Evolutionary conservation across 2,888 invertebrate species (phyloP), one percentile per base, ranked within the genome.

Genomic region (Drosophila suboccidentalis): DNA sequence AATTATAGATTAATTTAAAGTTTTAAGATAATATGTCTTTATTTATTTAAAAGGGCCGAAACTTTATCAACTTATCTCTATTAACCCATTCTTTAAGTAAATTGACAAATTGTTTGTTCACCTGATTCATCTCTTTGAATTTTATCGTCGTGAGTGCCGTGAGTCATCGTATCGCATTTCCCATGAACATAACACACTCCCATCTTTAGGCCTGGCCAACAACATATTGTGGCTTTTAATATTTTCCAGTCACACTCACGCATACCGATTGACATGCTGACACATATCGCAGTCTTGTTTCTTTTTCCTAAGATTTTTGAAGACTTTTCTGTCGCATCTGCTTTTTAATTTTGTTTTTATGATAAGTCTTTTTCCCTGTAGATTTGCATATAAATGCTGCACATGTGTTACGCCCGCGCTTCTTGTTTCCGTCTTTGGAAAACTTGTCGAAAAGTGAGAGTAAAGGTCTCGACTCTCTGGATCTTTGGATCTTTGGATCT

Each of bases 341-440:
- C 65, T 76, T 83, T 83, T 65, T 62, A 62, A 71, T 73, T 69
- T 71, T 44, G 62, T 69, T 78, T 55, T 83, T 84, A 89, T 87
- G 84, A 83, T 72, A 53, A 19, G 50, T 50, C 22, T 26, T 13
- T 50, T 50, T 15, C 38, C 38, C 65, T 54, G 43, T 65, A 36
- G 71, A 86, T 89, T 87, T 87, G 75, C 86, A 86, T 86, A 82
- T 86, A 76, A 89, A 89, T 84, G 85, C 63, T 50, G 74, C 63
- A 75, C 58, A 76, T 81, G 79, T 76, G 72, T 75, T 70, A 73
- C 72, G 85, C 90, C 65, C 90, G 80, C 82, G 71, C 74, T 75
- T 67, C 75, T 79, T 77, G 71, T 87, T 87, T 83, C 77, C 66
- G 75, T 75, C 74, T 83, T 71, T 55, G 59, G 59, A 58, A 36